Evolutionary conservation across 2,113 vertebrate genomes (phyloP).

Genomic region (Petrocephalus zakoni): DNA sequence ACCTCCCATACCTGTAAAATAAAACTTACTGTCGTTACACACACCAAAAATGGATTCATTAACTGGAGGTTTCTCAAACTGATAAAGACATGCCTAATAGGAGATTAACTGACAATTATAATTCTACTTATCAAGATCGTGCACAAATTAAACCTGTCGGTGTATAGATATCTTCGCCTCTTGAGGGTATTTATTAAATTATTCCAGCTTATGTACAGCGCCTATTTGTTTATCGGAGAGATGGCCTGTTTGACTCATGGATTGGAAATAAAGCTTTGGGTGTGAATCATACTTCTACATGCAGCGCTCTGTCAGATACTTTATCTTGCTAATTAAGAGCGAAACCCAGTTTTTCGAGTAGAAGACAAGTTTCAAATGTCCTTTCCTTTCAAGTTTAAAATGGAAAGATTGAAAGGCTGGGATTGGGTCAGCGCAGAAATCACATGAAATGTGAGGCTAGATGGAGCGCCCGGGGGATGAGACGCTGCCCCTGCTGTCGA

Average conservation of each 20-base stretch:
- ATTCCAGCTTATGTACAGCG: background rate
- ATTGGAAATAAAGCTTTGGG: background rate
- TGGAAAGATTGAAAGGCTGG: slow-evolving; percentile 5
- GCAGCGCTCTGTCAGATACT: background rate
- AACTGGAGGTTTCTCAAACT: background rate
- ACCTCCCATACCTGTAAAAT: background rate
- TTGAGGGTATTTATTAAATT: slow-evolving; percentile 9
- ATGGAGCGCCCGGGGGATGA: background rate
- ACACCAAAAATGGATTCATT: background rate
- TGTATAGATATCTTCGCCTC: background rate
- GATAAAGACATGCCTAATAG: background rate
- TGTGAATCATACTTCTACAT: background rate
- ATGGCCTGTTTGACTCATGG: background rate
- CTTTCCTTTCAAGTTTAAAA: slow-evolving; percentile 9
- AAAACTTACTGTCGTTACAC: background rate
- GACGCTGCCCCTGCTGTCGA: background rate
- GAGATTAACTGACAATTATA: background rate
- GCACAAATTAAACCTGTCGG: background rate
- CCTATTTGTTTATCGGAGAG: slow-evolving; percentile 6
- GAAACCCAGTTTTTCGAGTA: background rate
- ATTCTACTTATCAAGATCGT: background rate
- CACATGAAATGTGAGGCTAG: slow-evolving; percentile 3
- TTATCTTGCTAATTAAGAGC: slow-evolving; percentile 4
- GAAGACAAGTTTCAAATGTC: background rate
- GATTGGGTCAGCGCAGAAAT: background rate